Base-by-base conservation (phyloP, 2,888 invertebrate genomes). In the Biston stratarius region DNA sequence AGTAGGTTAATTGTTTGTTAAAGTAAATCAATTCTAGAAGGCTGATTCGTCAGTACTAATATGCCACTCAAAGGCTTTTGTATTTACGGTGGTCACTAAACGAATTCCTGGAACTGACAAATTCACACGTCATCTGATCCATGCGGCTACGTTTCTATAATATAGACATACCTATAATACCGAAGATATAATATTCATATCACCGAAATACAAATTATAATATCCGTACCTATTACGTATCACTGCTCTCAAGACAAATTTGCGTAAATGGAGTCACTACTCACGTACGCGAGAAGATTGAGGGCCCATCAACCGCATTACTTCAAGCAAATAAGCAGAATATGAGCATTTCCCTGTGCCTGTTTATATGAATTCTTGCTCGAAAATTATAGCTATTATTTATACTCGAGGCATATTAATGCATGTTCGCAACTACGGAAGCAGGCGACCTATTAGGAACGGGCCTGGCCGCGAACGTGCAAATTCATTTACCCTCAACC, bases 401-500 rank as follows among this genome's bases (percentile, higher is more conserved):
- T 77, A 77, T 76, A 67, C 68, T 68, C 78, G 75, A 74, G 75
- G 72, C 74, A 80, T 83, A 82, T 81, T 83, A 78, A 77, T 76
- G 75, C 69, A 66, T 76, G 72, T 73, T 73, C 61, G 63, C 70
- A 74, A 77, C 72, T 70, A 75, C 70, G 72, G 76, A 69, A 73
- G 70, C 73, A 66, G 75, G 75, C 75, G 77, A 75, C 70, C 76
- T 75, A 74, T 77, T 75, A 75, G 76, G 74, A 64, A 60, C 38
- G 59, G 64, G 47, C 49, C n/a, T 56, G 66, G 61, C 47, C 58
- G 65, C 53, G 64, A 58, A 63, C 75, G 66, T 75, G 73, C 69
- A 71, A 77, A 78, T 78, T 77, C 74, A 77, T 78, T 71, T 68
- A 64, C 49, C 59, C 47, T 15, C 60, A 40, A 9, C 60, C 48